A percentile compares a stretch with the other conserved stretches of the same genome.
These are phyloP conservation scores for Cecidostiba fungosa DNA, from an alignment of 2,888 invertebrate genomes.

Conservation along the genomic window DNA sequence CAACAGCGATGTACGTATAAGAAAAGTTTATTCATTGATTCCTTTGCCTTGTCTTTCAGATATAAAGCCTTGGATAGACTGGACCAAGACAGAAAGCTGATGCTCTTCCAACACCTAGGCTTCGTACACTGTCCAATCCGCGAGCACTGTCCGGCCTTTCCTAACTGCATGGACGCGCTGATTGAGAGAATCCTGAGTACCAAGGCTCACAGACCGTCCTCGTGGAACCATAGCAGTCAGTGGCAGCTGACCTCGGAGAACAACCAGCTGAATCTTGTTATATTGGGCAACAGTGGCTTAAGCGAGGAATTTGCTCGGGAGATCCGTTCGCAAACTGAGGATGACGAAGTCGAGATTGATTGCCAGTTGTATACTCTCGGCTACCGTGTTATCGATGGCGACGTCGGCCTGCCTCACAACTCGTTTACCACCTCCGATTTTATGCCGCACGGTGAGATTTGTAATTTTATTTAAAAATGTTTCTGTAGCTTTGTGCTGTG, in stretches of 20 bases:
- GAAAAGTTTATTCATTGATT: not conserved
- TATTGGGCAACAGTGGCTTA: conserved; percentile 92
- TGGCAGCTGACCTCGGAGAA: conserved; percentile 86
- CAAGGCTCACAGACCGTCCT: conserved; percentile 85
- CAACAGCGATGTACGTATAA: conserved; percentile 1
- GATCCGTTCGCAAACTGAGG: conserved; percentile 91
- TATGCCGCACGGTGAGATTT: conserved; percentile 89
- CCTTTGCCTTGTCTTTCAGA: conserved; percentile 80
- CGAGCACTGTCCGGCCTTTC: conserved; percentile 95
- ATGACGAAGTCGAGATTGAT: conserved; percentile 92
- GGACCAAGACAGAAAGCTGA: conserved; percentile 96
- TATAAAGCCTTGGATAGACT: conserved; percentile 96
- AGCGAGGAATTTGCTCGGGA: conserved; percentile 94
- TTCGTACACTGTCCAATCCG: conserved; percentile 97
- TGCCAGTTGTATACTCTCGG: conserved; percentile 91
- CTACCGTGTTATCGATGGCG: conserved; percentile 92
- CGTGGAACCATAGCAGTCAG: conserved; percentile 85
- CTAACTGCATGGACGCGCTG: conserved; percentile 90
- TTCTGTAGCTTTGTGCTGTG: not conserved
- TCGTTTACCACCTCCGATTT: conserved; percentile 92
- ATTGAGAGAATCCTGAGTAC: conserved; percentile 87
- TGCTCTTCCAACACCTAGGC: conserved; percentile 96
- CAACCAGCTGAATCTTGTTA: conserved; percentile 91
- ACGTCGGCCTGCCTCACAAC: conserved; percentile 90
- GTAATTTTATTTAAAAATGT: conserved; percentile 46